These are phyloP conservation scores for Aegotheles bennettii DNA, from an alignment of 2,113 vertebrate genomes.

Conservation along the genomic window DNA sequence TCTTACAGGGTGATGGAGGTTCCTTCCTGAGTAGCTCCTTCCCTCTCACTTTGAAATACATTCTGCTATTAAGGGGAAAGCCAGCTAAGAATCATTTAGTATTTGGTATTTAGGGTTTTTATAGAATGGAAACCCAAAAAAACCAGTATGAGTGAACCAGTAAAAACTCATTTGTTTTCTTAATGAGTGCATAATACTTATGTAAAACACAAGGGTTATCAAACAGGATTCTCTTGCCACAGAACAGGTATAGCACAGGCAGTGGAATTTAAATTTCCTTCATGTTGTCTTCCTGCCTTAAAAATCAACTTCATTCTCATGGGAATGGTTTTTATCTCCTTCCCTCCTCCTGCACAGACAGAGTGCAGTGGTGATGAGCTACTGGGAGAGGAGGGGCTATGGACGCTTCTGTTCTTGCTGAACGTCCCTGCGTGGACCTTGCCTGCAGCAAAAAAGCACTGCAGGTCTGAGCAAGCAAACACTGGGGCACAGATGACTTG, in stretches of 20 bases:
- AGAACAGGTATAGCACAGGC: conserved; percentile 27
- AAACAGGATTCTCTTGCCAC: conserved; percentile 35
- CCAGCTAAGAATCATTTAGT: neutral
- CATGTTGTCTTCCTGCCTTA: neutral
- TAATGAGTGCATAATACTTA: neutral
- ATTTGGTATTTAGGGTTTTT: neutral
- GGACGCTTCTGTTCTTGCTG: neutral
- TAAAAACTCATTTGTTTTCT: neutral
- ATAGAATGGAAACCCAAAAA: neutral
- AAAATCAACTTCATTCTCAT: neutral
- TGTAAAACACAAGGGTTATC: conserved; percentile 48
- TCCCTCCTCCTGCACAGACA: neutral
- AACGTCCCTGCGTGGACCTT: neutral
- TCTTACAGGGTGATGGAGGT: neutral
- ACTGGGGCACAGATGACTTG: neutral
- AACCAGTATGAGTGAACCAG: neutral
- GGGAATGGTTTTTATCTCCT: neutral
- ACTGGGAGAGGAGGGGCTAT: neutral
- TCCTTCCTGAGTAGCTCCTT: neutral
- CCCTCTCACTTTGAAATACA: neutral
- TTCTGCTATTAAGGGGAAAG: neutral
- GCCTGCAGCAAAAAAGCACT: neutral
- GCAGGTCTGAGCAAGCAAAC: neutral
- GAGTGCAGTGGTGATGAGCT: neutral
- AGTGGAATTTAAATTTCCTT: neutral